A percentile compares a stretch with the other conserved stretches of the same genome.
phyloP scores from a whole-genome alignment of 2,113 vertebrate species.

The Strix aluco region DNA sequence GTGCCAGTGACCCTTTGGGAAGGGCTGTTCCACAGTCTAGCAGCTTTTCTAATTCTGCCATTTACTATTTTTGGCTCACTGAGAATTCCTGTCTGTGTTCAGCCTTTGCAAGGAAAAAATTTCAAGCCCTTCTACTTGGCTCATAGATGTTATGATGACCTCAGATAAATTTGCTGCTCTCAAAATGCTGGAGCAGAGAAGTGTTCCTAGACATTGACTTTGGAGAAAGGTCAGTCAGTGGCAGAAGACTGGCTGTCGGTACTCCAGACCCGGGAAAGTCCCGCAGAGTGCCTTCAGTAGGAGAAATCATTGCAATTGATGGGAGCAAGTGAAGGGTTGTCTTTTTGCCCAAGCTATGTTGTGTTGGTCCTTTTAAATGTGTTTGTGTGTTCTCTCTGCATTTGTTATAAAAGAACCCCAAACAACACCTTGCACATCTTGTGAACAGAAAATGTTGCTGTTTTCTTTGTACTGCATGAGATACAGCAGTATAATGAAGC shows the following conservation, averaged over 20 bases:
- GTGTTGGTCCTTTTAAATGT: neutral
- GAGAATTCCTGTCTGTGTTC: neutral
- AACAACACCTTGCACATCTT: neutral
- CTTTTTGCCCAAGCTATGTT: neutral
- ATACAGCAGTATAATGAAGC: neutral
- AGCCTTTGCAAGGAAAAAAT: neutral
- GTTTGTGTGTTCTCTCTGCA: neutral
- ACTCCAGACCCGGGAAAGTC: neutral
- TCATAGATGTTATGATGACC: neutral
- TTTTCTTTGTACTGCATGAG: neutral
- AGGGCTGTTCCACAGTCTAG: neutral
- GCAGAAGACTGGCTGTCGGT: neutral
- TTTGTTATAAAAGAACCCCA: neutral
- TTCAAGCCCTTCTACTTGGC: neutral
- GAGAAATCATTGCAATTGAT: neutral
- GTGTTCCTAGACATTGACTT: neutral
- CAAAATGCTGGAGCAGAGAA: neutral
- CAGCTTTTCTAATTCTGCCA: neutral
- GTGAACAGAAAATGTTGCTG: neutral
- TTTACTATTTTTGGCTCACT: neutral
- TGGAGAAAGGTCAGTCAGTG: neutral
- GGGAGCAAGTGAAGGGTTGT: neutral
- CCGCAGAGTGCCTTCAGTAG: neutral
- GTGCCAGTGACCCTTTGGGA: neutral
- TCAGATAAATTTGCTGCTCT: neutral